phyloP scores from a whole-genome alignment of 2,113 vertebrate genomes.

The Cygnus buccinator region DNA sequence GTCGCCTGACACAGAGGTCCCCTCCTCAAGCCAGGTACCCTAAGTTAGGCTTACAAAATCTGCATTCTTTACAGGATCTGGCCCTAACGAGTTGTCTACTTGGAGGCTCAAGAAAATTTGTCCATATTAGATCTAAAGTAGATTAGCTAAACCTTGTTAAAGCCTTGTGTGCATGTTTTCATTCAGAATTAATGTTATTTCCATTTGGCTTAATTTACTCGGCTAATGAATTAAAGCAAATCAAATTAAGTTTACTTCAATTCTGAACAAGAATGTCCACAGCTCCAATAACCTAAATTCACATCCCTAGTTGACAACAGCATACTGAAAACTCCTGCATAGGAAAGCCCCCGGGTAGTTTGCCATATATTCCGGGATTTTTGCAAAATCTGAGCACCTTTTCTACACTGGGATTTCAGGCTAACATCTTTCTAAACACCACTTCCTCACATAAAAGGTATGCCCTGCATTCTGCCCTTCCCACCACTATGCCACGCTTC shows the following conservation, averaged over 20 bases:
- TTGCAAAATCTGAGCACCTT: background rate
- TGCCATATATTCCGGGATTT: background rate
- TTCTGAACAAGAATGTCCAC: background rate
- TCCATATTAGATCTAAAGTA: background rate
- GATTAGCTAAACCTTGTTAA: background rate
- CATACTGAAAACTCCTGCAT: background rate
- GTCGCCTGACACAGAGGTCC: fast-evolving
- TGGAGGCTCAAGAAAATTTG: background rate
- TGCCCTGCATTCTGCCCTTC: background rate
- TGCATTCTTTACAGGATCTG: background rate
- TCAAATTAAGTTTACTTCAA: background rate
- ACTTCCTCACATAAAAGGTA: fast-evolving
- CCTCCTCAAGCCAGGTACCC: background rate
- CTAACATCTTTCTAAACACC: background rate
- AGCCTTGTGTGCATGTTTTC: background rate
- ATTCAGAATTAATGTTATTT: background rate
- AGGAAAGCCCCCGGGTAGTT: background rate
- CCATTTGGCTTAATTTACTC: background rate
- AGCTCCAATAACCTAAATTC: background rate
- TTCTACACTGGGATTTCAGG: background rate
- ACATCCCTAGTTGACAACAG: background rate
- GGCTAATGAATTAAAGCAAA: background rate
- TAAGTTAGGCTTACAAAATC: background rate
- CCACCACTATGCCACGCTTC: background rate
- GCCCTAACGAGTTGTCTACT: background rate